Base-by-base conservation (phyloP, 2,888 invertebrate species). In the Microplitis deprimator region DNA sequence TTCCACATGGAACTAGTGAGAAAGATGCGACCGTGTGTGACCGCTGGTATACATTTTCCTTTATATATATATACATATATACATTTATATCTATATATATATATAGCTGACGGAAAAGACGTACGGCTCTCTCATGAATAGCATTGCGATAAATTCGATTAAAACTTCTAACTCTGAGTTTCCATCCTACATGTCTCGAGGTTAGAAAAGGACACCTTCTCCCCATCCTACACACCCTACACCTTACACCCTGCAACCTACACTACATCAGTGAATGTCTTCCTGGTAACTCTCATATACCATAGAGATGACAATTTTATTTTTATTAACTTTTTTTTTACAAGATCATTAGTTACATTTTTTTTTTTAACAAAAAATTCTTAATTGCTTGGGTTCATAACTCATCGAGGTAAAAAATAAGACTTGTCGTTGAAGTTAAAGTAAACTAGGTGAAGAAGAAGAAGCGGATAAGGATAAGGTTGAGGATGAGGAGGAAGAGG, bases 101-200 rank as follows among this genome's bases (percentile, higher is more conserved):
- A 83, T 87, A 84, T 86, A 86, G 86, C 84, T 85, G 85, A 86
- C 85, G 85, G 85, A 83, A 71, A 85, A 86, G 87, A 88, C 83
- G 85, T 86, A 87, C 86, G 87, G 84, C 84, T 85, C 84, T 86
- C 88, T 87, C 88, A 88, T 88, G 88, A 88, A 88, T 88, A 88
- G 86, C 86, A 87, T 88, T 88, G 87, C 87, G 88, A 88, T 88
- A 88, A 88, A 88, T 88, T 88, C 88, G 87, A 88, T 88, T 88
- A 88, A 88, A 88, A 88, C 87, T 88, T 88, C 84, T 85, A 85
- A 83, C 85, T 83, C 83, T 81, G 83, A 83, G 84, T 83, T 83
- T 84, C 80, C 83, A 80, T 78, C 80, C 81, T 61, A 61, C 64
- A 16, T 62, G 40, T 68, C 61, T n/a, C 61, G 29, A 38, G n/a